Conservation (phyloP, 2,113 vertebrate genomes). For the Orthonyx spaldingii region DNA sequence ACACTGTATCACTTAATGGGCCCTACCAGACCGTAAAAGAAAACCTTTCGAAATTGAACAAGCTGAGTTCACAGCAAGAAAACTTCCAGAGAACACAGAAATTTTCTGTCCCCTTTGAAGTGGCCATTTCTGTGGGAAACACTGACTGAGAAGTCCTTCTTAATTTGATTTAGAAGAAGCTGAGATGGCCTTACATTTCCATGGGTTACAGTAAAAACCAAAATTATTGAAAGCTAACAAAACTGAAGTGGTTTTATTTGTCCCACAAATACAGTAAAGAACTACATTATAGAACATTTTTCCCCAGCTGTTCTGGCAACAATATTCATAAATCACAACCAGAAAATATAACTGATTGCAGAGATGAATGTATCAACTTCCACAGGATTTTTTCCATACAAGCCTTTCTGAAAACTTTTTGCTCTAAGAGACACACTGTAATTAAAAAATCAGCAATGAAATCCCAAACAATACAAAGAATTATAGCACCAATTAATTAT, state of each 20-base stretch:
- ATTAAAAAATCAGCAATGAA: constrained; percentile 19
- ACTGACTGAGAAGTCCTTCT: neutral
- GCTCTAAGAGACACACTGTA: neutral
- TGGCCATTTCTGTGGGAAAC: neutral
- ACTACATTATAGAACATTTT: neutral
- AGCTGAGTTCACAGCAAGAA: neutral
- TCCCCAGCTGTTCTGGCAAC: neutral
- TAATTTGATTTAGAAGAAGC: neutral
- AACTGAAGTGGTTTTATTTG: neutral
- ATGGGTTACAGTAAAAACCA: rapidly evolving
- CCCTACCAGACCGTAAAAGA: neutral
- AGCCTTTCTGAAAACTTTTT: neutral
- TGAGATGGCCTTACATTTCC: neutral
- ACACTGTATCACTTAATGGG: neutral
- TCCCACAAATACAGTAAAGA: neutral
- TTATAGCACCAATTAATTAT: constrained; percentile 39
- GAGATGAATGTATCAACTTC: neutral
- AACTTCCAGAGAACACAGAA: neutral
- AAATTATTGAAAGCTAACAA: neutral
- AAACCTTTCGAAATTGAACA: neutral
- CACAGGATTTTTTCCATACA: neutral
- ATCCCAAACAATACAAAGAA: constrained; percentile 24
- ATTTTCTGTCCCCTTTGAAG: neutral
- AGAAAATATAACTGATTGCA: neutral
- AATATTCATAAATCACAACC: neutral